Percentiles rank a stretch among this genome's conserved stretches.
Conservation (phyloP, 2,888 invertebrate species). For the Euphydryas editha region DNA sequence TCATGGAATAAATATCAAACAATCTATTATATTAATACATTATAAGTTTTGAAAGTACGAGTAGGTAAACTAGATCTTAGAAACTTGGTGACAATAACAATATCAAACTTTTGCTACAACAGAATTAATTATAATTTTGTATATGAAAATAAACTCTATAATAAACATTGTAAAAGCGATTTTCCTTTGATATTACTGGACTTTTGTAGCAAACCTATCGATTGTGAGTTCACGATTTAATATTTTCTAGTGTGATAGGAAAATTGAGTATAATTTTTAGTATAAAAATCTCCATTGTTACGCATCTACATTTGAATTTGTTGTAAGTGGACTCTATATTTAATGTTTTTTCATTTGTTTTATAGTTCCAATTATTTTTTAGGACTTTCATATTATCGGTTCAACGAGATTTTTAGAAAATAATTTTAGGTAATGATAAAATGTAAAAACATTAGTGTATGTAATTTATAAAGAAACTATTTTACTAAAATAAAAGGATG, state of each 20-base stretch:
- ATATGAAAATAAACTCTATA: background rate
- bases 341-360: no score
- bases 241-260: conserved; percentile 17
- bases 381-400: no score
- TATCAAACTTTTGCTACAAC: background rate
- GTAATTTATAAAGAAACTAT: no score
- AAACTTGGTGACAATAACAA: background rate
- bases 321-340: no score
- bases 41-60: background rate
- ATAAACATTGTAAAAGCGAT: background rate
- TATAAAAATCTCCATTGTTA: background rate
- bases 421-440: no score
- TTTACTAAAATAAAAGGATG: no score
- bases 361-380: no score
- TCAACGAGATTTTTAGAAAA: no score
- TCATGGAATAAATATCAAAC: no score
- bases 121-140: background rate
- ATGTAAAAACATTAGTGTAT: no score
- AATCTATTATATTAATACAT: background rate
- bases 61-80: background rate
- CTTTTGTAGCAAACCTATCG: conserved; percentile 2
- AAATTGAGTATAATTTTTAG: conserved; percentile 18
- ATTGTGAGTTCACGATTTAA: conserved; percentile 8
- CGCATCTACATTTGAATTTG: background rate
- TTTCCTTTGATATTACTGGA: background rate